Evolutionary conservation across 1,140 invertebrate species (phyloP), one percentile per base, ranked within the genome.

Genomic region (Drosophila seguyi): DNA sequence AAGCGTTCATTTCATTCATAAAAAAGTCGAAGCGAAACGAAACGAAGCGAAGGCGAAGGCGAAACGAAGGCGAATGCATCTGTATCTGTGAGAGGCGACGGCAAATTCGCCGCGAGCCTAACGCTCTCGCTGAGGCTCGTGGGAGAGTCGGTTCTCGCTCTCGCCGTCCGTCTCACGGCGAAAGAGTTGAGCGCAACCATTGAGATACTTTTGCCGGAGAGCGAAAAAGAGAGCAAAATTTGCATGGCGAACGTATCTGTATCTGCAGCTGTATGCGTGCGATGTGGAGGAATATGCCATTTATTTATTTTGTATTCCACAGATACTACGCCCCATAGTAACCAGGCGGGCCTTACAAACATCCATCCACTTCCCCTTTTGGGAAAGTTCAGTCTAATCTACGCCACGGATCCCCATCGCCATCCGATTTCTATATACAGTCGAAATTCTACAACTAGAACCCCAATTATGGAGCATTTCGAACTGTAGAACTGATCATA

Each of bases 1-100:
- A 41, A 41, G 71, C 75, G 77, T 66, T 85, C 74, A 67, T 58
- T 88, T 88, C 85, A 88, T 88, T 88, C 85, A 88, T 88, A 88
- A 90, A 88, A 88, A 90, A 82, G 74, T 72, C 73, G 73, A 66
- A 87, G 79, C 72, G 75, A 83, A 87, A 76, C 76, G 77, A 73
- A 82, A 77, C 83, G 76, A 67, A 61, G 55, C 53, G 53, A 68
- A 52, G 50, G 45, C 42, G 59, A 83, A 83, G 44, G 52, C 39
- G 31, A 56, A 63, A 56, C 61, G 59, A 75, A 56, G 66, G 66
- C 66, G 61, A 66, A 25, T 66, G 47, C 36, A 68, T 68, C 60
- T 68, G 65, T 68, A 27, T 65, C 29, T 36, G 66, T 68, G 29
- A 36, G 36, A 38, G 41, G 4, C 14, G 7, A 11, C n/a, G 31